Base-by-base conservation (phyloP, 2,888 invertebrate species). In the Cotesia congregata region DNA sequence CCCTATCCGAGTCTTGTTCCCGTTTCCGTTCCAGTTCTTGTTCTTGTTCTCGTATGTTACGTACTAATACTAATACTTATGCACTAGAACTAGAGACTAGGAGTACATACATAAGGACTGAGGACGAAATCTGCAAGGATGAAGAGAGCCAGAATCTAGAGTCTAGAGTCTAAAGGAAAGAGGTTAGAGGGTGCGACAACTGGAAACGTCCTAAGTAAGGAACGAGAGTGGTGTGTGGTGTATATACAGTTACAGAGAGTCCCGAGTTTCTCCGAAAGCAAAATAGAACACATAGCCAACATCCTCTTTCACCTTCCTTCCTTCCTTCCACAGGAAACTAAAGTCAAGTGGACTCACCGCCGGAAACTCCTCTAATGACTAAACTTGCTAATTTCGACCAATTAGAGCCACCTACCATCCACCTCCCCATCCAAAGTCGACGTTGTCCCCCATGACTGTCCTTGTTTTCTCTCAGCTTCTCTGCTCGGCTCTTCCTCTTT, bases 361-460 rank as follows among this genome's bases (percentile, higher is more conserved):
- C 84, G 87, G 87, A 88, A 89, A 89, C 89, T 88, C 88, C 82
- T 83, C 87, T 89, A 89, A 89, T 89, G 89, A 89, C 88, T 88
- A 88, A 89, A 89, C 89, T 89, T 89, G 88, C 89, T 89, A 89
- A 89, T 89, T 89, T 88, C 87, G 85, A 87, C 88, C 88, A 89
- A 89, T 89, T 89, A 89, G 87, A 83, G 85, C 82, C 83, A 78
- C 82, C 83, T 81, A 79, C 81, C 81, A 30, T 30, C 80, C 76
- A 59, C 70, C 41, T 61, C 41, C 68, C 68, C 62, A 62, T 61
- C 72, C 67, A 69, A 50, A 30, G 67, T 65, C 67, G 60, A 70
- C 61, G 65, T 71, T 67, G 61, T 68, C 67, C 60, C 69, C 64
- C 15, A 17, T 50, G 68, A 67, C 72, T 69, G 64, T 39, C 67